These are phyloP conservation scores for Pyrocephalus nanus DNA, from an alignment of 2,797 vertebrate species.

Conservation along the genomic window DNA sequence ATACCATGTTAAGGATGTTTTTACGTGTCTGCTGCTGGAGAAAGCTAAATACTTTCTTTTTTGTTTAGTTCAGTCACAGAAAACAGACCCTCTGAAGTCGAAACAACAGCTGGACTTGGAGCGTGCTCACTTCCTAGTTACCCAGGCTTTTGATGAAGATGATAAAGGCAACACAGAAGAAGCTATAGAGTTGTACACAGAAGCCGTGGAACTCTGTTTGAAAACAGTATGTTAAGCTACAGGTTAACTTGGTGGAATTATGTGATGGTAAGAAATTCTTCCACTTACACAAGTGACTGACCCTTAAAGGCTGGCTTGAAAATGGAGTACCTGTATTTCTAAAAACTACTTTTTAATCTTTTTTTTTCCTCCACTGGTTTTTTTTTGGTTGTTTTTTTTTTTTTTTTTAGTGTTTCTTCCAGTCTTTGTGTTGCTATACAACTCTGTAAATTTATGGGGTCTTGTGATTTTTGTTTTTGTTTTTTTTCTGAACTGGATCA, in stretches of 20 bases:
- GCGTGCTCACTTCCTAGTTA: constrained; percentile 94
- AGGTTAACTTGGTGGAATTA: constrained; percentile 71
- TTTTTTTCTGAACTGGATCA: not conserved
- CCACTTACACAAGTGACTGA: constrained; percentile 49
- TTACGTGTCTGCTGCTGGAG: not conserved
- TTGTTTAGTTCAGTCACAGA: constrained; percentile 87
- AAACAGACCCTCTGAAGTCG: constrained; percentile 89
- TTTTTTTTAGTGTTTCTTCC: not conserved
- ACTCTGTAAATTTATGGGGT: not conserved
- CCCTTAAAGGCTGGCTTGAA: constrained; percentile 43
- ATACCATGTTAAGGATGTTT: not conserved
- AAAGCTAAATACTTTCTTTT: not conserved
- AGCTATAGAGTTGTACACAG: constrained; percentile 93
- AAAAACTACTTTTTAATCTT: not conserved
- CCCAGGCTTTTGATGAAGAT: constrained; percentile 96
- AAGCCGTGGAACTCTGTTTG: constrained; percentile 96
- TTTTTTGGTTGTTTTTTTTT: not conserved
- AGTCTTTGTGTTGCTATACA: not conserved
- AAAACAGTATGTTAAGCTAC: constrained; percentile 84
- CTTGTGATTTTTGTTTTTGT: not conserved
- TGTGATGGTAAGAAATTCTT: constrained; percentile 71
- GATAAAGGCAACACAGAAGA: constrained; percentile 92
- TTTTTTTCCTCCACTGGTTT: not conserved
- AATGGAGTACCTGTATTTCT: constrained; percentile 51
- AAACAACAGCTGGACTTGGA: constrained; percentile 95